Evolutionary conservation across 2,888 invertebrate genomes (phyloP).

Genomic region (Diabrotica balteata): DNA sequence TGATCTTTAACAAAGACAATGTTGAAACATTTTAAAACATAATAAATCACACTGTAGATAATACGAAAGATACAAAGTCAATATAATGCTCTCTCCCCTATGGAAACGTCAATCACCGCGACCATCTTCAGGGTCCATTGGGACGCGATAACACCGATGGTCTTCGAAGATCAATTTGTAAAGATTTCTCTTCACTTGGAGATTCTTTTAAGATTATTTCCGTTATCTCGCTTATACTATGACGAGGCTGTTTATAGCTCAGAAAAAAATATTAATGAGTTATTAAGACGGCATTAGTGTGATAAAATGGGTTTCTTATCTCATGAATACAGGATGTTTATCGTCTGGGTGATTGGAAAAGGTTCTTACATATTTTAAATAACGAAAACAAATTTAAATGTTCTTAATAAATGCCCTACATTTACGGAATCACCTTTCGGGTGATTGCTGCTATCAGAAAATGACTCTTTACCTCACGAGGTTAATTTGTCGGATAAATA

Average conservation of each 20-base stretch:
- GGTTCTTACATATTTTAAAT: neutral
- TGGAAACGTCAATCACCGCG: slow-evolving; percentile 12
- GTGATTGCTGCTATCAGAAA: too few species aligned
- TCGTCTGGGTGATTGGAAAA: slow-evolving; percentile 5
- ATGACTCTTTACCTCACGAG: too few species aligned
- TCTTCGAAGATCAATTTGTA: slow-evolving; percentile 22
- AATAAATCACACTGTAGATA: slow-evolving; percentile 14
- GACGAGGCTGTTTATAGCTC: slow-evolving; percentile 12
- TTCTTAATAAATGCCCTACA: too few species aligned
- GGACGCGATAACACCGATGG: slow-evolving; percentile 11
- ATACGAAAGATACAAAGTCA: slow-evolving; percentile 1
- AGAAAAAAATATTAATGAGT: slow-evolving; percentile 19
- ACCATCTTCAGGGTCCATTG: slow-evolving; percentile 17
- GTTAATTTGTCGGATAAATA: too few species aligned
- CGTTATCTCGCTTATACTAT: slow-evolving; percentile 9
- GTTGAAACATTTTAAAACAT: neutral
- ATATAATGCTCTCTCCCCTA: slow-evolving; percentile 3
- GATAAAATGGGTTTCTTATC: slow-evolving; percentile 19
- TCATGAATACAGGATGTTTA: slow-evolving; percentile 18
- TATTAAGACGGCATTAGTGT: slow-evolving; percentile 14
- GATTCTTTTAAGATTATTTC: slow-evolving; percentile 14
- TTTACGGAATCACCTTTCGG: too few species aligned
- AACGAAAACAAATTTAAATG: slow-evolving; percentile 2
- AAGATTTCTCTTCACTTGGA: slow-evolving; percentile 14
- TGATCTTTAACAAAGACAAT: too few species aligned